A percentile compares a stretch with the other conserved stretches of the same genome.
Evolutionary conservation across 1,140 invertebrate genomes (phyloP).

Genomic region (Paraescarpia echinospica): DNA sequence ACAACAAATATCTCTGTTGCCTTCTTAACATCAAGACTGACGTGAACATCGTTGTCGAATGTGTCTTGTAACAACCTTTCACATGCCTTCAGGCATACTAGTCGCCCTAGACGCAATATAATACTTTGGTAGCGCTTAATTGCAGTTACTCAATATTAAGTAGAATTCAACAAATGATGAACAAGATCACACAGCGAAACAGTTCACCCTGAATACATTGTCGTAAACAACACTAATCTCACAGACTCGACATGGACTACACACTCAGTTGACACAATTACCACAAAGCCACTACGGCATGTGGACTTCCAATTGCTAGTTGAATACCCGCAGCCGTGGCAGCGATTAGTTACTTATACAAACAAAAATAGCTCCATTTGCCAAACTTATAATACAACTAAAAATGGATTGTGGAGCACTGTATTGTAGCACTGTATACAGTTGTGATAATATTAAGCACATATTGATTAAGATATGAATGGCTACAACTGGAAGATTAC

Average conservation of each 20-base stretch:
- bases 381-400: slow-evolving; percentile 6
- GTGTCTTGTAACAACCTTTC: neutral
- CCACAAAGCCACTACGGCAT: neutral
- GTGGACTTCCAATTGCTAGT: neutral
- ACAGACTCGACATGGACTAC: neutral
- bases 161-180: neutral
- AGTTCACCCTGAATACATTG: neutral
- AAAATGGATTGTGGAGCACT: neutral
- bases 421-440: neutral
- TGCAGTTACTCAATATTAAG: neutral
- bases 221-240: neutral
- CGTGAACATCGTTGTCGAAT: neutral
- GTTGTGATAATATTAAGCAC: neutral
- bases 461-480: neutral
- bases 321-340: neutral
- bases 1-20: neutral
- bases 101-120: neutral
- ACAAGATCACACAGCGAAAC: neutral
- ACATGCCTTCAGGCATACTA: neutral
- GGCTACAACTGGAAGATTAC: neutral
- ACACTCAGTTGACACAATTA: neutral
- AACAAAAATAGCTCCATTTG: neutral
- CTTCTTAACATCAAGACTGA: neutral
- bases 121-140: neutral
- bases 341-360: neutral